Percentiles rank a stretch among this genome's conserved stretches.
phyloP scores from a whole-genome alignment of 2,797 vertebrate species.

The Percopsis omiscomaycus region DNA sequence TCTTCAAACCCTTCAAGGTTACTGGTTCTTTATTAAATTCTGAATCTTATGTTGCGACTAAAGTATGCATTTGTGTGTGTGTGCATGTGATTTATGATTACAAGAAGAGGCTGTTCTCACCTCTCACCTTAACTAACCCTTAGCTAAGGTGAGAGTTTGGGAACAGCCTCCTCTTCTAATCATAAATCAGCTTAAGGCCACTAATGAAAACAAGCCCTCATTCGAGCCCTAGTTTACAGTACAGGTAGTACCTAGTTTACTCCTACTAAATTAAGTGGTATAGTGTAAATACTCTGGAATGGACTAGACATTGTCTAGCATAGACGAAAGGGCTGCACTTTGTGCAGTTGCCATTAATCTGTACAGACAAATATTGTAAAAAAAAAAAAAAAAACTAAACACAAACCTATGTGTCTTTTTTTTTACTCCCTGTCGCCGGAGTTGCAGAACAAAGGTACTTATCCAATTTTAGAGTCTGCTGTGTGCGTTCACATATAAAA shows the following conservation, averaged over 20 bases:
- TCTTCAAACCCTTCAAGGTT: no score
- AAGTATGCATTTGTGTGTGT: slow-evolving; percentile 1
- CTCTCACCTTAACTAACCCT: no score
- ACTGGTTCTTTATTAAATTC: no score
- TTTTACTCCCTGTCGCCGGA: slow-evolving; percentile 65
- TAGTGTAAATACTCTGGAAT: slow-evolving; percentile 58
- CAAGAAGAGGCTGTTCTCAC: no score
- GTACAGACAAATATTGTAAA: neutral
- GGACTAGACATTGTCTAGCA: slow-evolving; percentile 26
- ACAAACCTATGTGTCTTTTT: neutral
- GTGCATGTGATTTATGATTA: slow-evolving; percentile 2
- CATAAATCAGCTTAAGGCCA: slow-evolving; percentile 49
- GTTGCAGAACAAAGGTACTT: slow-evolving; percentile 19
- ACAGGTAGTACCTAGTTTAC: slow-evolving; percentile 9
- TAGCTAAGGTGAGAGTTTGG: slow-evolving; percentile 19
- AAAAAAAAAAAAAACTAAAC: neutral
- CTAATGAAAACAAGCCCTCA: slow-evolving; percentile 66
- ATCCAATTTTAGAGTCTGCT: slow-evolving; percentile 52
- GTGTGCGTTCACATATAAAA: slow-evolving; percentile 51
- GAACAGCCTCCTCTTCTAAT: slow-evolving; percentile 21
- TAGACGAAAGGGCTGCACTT: slow-evolving; percentile 38
- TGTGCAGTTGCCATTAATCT: neutral
- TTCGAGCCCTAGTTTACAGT: slow-evolving; percentile 57
- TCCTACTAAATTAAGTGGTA: slow-evolving; percentile 53
- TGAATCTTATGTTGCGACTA: no score